Evolutionary conservation across 2,888 invertebrate genomes (phyloP).

Genomic region (Callosobruchus maculatus): DNA sequence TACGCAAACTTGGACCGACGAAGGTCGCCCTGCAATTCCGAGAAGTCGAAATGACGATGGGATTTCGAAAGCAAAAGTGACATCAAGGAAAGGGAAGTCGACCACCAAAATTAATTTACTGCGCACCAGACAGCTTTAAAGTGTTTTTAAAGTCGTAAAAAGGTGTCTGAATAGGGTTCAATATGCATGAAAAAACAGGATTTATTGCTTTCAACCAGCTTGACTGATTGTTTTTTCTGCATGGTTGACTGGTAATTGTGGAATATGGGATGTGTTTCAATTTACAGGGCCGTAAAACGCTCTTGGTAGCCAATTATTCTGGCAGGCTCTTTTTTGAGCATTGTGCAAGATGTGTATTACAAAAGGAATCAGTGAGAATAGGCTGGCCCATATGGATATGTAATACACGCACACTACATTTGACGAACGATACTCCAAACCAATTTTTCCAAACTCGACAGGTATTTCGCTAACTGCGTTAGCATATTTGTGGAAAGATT

Average conservation of each 20-base stretch:
- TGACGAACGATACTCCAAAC: no score
- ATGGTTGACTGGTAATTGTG: not conserved
- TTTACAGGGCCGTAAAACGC: no score
- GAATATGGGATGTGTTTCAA: no score
- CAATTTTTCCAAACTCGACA: no score
- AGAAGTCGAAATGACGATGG: not conserved
- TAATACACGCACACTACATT: no score
- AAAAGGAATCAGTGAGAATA: no score
- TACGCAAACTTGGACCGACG: not conserved
- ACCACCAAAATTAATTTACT: not conserved
- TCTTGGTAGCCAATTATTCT: no score
- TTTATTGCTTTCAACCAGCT: not conserved
- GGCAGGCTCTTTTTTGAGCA: no score
- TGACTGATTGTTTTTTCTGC: not conserved
- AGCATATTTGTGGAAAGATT: no score
- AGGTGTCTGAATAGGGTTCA: not conserved
- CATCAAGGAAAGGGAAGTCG: not conserved
- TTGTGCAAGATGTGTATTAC: no score
- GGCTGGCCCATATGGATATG: no score
- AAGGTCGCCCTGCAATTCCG: not conserved
- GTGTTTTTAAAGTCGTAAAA: not conserved
- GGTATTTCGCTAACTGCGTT: no score
- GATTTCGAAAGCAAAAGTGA: not conserved
- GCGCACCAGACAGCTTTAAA: not conserved
- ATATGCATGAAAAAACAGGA: not conserved